A percentile compares a stretch with the other conserved stretches of the same genome.
Evolutionary conservation across 2,888 invertebrate species (phyloP).

Genomic region (Diachrysia chrysitis): DNA sequence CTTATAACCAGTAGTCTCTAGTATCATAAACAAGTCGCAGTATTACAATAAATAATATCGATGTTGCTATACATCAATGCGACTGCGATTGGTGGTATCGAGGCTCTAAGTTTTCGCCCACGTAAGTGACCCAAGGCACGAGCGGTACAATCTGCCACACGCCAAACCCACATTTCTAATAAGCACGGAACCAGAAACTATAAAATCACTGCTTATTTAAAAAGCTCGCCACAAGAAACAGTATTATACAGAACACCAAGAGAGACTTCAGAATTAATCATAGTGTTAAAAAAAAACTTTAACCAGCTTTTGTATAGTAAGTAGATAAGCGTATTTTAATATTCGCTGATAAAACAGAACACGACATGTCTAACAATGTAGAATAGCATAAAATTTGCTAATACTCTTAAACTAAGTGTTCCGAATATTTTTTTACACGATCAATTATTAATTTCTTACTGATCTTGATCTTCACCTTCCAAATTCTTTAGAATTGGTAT

Average conservation of each 20-base stretch:
- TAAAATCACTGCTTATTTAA: not conserved
- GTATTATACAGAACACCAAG: not conserved
- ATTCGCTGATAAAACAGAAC: not conserved
- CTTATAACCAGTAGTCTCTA: conserved; percentile 52
- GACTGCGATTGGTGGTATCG: conserved; percentile 69
- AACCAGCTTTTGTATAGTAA: too few relatives aligned
- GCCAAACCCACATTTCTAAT: conserved; percentile 46
- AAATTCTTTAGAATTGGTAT: not conserved
- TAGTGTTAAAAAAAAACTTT: too few relatives aligned
- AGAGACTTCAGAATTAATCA: too few relatives aligned
- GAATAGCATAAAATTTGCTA: too few relatives aligned
- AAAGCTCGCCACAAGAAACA: not conserved
- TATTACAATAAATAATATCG: conserved; percentile 74
- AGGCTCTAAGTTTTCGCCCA: conserved; percentile 70
- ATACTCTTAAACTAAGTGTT: too few relatives aligned
- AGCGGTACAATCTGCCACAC: conserved; percentile 60
- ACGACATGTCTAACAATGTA: too few relatives aligned
- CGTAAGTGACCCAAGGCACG: conserved; percentile 76
- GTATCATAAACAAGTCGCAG: conserved; percentile 66
- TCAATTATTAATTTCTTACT: not conserved
- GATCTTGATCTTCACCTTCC: not conserved
- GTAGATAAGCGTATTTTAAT: not conserved
- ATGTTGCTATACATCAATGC: conserved; percentile 74
- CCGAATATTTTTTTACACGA: too few relatives aligned
- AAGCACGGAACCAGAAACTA: not conserved